Base-by-base conservation (phyloP, 2,113 vertebrate species). In the Crocuta crocuta region DNA sequence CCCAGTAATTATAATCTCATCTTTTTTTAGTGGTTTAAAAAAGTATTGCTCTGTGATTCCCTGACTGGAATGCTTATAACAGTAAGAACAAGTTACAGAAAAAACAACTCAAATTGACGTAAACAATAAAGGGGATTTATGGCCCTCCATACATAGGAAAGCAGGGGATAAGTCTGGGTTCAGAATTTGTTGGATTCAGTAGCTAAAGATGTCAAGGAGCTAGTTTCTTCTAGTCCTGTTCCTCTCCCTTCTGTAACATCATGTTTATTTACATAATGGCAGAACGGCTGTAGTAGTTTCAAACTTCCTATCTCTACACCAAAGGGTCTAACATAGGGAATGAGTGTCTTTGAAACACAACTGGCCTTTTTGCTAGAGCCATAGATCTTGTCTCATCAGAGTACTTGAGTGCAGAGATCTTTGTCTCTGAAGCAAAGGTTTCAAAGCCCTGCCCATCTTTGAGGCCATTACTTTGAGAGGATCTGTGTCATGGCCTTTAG, bases 121-220 rank as follows among this genome's bases (percentile, higher is more conserved):
- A 66, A 76, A 87, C 15, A 33, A n/a, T 48, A 70, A 48, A 39
- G 11, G 2, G 16, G 10, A 80, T 83, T 91, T 88, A 80, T 55
- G n/a, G n/a, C 26, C 10, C 6, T 39, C n/a, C 6, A n/a, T 31
- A 65, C 10, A 24, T 7, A 9, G 10, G 16, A 76, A 65, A 9
- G n/a, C 11, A 61, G 86, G 9, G 7, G 31, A 11, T 61, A 87
- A 95, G 8, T 4, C 24, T 88, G 48, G 13, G 28, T 95, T 95
- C 48, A 55, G 21, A 61, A 63, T 89, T 61, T 84, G 24, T 84
- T 97, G 95, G 83, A 73, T 48, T 92, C 48, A 84, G 26, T 82
- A 53, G 33, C 39, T 92, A 89, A 21, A 76, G 16, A 63, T 58
- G 21, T 7, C 53, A 88, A 74, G 17, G 10, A 28, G 3, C 11